Evolutionary conservation across 2,113 vertebrate genomes (phyloP).

Genomic region (Anthoscopus minutus): DNA sequence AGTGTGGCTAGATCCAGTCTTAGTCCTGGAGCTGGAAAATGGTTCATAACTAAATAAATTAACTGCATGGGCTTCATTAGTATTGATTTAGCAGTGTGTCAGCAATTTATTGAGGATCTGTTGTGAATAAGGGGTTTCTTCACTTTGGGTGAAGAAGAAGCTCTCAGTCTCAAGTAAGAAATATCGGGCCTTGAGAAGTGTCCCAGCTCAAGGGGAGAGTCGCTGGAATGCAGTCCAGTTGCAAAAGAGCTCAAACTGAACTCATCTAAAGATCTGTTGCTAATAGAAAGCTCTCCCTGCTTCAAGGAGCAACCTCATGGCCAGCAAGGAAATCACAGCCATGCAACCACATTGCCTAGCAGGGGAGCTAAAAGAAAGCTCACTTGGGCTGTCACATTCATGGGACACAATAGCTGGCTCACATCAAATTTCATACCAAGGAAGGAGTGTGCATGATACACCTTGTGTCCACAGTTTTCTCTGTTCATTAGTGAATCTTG

Average conservation of each 20-base stretch:
- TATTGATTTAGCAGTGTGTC: not conserved
- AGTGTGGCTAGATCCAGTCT: not conserved
- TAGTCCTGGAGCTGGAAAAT: not conserved
- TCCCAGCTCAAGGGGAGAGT: not conserved
- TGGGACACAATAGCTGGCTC: not conserved
- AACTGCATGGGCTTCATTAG: not conserved
- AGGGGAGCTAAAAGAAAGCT: not conserved
- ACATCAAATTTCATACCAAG: not conserved
- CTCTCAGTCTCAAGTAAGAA: not conserved
- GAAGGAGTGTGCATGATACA: not conserved
- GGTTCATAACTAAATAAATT: not conserved
- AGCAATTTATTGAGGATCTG: not conserved
- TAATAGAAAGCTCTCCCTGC: not conserved
- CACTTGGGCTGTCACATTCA: not conserved
- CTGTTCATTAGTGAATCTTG: not conserved
- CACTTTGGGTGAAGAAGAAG: not conserved
- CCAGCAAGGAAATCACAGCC: not conserved
- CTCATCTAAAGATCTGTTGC: not conserved
- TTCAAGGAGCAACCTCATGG: accelerated
- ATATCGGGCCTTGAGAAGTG: not conserved
- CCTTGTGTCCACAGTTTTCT: not conserved
- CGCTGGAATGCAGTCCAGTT: not conserved
- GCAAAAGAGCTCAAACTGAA: not conserved
- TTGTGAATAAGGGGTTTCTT: not conserved
- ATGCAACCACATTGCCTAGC: not conserved